Conservation (phyloP, 2,888 invertebrate species). For the Acleris laterana region DNA sequence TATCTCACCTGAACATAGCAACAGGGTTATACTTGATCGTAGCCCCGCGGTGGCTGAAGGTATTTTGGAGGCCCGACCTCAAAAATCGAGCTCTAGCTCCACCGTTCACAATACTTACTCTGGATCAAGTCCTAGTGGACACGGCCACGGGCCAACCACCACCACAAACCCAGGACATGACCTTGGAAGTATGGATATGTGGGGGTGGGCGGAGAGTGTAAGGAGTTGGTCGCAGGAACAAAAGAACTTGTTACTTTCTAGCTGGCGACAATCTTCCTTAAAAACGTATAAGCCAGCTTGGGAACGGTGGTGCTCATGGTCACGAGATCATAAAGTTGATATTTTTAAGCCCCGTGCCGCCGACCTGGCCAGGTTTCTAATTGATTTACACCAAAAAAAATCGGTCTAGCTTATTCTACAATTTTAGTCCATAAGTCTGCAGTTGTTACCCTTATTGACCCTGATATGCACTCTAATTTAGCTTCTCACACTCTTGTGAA, state of each 20-base stretch:
- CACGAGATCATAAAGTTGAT: constrained; percentile 1
- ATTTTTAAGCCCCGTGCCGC: constrained; percentile 16
- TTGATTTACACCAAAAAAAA: constrained; percentile 12
- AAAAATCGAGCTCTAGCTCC: constrained; percentile 31
- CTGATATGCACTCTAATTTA: neutral
- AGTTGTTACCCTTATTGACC: neutral
- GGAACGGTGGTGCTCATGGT: constrained; percentile 28
- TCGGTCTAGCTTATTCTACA: neutral
- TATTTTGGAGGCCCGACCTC: constrained; percentile 2
- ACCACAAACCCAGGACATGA: constrained; percentile 25
- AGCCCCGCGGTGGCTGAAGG: constrained; percentile 25
- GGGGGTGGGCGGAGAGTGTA: constrained; percentile 36
- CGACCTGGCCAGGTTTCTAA: constrained; percentile 32
- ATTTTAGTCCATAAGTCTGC: constrained; percentile 11
- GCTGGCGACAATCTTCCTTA: constrained; percentile 13
- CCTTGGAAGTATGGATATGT: constrained; percentile 39
- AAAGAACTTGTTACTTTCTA: constrained; percentile 13
- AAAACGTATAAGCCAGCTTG: constrained; percentile 9
- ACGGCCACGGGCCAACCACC: constrained; percentile 36
- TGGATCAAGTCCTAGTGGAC: constrained; percentile 31
- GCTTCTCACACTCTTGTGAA: neutral
- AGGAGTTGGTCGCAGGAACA: constrained; percentile 28
- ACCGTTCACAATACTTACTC: constrained; percentile 29
- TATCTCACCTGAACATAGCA: constrained; percentile 38
- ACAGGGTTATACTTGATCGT: constrained; percentile 31